These are phyloP conservation scores for Axinella damicornis DNA, from an alignment of 37 sponge, comb jelly and placozoan genomes.

Conservation along the genomic window DNA sequence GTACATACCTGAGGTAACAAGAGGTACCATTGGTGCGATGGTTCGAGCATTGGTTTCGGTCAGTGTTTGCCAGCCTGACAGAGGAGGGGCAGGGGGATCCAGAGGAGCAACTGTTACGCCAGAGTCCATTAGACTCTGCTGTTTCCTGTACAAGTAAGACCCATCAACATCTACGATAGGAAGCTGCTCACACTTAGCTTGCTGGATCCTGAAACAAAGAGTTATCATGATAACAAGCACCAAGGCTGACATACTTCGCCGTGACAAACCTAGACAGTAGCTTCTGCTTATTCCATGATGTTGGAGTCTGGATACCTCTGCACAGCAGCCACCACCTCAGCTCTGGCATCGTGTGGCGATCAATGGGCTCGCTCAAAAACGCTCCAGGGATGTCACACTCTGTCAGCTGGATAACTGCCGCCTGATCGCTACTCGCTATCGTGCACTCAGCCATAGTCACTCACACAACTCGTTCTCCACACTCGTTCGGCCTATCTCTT, in stretches of 20 bases:
- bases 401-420: background rate
- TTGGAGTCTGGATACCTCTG: background rate
- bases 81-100: slow-evolving; percentile 26
- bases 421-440: too few relatives aligned
- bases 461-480: too few relatives aligned
- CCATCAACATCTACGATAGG: slow-evolving; percentile 63
- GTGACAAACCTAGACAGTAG: too few relatives aligned
- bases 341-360: slow-evolving; percentile 5
- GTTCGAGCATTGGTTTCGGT: slow-evolving; percentile 12
- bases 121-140: slow-evolving; percentile 30
- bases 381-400: slow-evolving; percentile 37
- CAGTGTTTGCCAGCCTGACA: slow-evolving; percentile 48
- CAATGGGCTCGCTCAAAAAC: background rate
- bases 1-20: slow-evolving; percentile 50
- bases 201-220: background rate
- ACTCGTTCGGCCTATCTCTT: too few relatives aligned
- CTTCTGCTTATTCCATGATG: background rate
- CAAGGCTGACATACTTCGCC: background rate
- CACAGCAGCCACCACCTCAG: slow-evolving; percentile 37
- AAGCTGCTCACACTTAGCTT: background rate
- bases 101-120: slow-evolving; percentile 13
- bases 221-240: background rate
- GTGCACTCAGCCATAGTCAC: too few relatives aligned
- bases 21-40: slow-evolving; percentile 18
- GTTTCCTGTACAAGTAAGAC: slow-evolving; percentile 58